Conservation (phyloP, 1,140 invertebrate species). For the Bacillus rossius region DNA sequence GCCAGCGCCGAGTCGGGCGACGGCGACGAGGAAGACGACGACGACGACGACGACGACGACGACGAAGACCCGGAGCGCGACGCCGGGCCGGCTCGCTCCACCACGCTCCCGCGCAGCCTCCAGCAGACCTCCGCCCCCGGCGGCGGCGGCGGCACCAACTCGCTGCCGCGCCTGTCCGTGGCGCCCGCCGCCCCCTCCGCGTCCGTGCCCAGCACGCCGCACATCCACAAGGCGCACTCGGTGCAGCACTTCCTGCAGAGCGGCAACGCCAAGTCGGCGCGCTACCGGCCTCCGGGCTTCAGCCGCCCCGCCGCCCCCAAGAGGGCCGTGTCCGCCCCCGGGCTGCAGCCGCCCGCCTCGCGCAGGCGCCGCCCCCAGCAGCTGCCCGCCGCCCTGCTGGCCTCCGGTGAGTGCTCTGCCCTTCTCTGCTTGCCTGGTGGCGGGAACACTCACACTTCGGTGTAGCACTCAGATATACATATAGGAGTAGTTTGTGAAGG, state of each 20-base stretch:
- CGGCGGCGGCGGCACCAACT: slow-evolving; percentile 62
- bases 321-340: slow-evolving; percentile 62
- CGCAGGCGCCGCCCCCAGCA: slow-evolving; percentile 13
- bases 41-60: slow-evolving; percentile 53
- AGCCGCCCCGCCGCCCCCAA: slow-evolving; percentile 50
- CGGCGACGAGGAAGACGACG: slow-evolving; percentile 63
- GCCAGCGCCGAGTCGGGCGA: slow-evolving; percentile 60
- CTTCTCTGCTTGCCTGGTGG: too few species aligned
- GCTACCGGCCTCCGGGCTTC: slow-evolving; percentile 80
- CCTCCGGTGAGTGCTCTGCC: not conserved
- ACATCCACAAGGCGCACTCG: slow-evolving; percentile 63
- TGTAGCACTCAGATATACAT: too few species aligned
- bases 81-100: slow-evolving; percentile 43
- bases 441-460: too few species aligned
- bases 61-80: slow-evolving; percentile 55
- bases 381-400: not conserved
- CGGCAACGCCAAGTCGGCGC: slow-evolving; percentile 70
- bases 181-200: slow-evolving; percentile 47
- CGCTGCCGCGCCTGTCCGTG: slow-evolving; percentile 63
- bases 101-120: slow-evolving; percentile 58
- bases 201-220: slow-evolving; percentile 32
- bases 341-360: slow-evolving; percentile 50
- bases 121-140: slow-evolving; percentile 45
- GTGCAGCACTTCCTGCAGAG: slow-evolving; percentile 52
- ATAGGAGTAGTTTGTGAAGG: too few species aligned